Conservation (phyloP, 35 echinoderm and acorn worm species). For the Strongylocentrotus purpuratus region DNA sequence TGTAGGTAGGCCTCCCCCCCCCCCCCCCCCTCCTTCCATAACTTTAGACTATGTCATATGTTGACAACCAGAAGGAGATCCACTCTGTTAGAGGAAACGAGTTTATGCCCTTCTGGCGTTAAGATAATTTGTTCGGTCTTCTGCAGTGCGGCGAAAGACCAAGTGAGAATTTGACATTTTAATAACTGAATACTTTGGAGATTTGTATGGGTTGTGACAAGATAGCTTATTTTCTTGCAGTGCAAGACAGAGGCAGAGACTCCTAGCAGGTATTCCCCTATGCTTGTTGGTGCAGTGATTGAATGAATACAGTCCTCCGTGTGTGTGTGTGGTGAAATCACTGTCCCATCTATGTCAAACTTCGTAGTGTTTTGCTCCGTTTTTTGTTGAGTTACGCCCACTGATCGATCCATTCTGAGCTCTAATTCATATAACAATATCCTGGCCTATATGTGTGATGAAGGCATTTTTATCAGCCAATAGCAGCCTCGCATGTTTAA, state of each 20-base stretch:
- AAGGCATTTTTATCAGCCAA: not conserved
- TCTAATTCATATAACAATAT: not conserved
- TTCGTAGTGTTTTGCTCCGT: not conserved
- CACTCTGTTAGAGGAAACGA: too few species aligned
- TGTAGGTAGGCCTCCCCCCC: not conserved
- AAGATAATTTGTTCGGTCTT: not conserved
- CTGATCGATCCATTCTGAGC: not conserved
- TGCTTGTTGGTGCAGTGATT: not conserved
- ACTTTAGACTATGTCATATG: too few species aligned
- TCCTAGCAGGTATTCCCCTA: constrained; percentile 16
- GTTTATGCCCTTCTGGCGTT: too few species aligned
- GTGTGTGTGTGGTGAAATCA: not conserved
- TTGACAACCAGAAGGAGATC: too few species aligned
- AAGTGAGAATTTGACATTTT: not conserved
- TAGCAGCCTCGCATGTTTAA: not conserved
- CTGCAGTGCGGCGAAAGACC: too few species aligned
- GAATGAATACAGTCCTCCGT: not conserved
- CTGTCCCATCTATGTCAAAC: not conserved
- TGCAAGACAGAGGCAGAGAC: not conserved
- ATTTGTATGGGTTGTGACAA: not conserved
- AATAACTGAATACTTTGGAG: not conserved
- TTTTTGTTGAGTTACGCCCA: not conserved
- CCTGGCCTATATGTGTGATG: not conserved
- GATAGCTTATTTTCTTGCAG: constrained; percentile 6
- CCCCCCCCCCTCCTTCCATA: too few species aligned